Base-by-base conservation (phyloP, 1,140 invertebrate species). In the Pseudomyrmex cubaensis region DNA sequence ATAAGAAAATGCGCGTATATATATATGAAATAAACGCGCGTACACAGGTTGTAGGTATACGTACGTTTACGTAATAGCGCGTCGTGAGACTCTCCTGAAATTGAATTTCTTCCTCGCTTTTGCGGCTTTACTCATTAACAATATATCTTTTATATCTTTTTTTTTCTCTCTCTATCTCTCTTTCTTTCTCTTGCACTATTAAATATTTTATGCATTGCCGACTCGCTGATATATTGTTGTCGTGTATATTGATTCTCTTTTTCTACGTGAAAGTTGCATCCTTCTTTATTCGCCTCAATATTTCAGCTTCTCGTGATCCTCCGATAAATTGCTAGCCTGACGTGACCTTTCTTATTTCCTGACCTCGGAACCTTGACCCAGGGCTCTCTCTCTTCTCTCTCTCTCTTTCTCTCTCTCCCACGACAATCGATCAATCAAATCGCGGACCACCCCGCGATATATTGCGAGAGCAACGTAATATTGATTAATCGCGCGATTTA, bases 321-420 rank as follows among this genome's bases (percentile, higher is more conserved):
- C 13, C 82, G 85, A 84, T 74, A 80, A 84, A 72, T 84, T 70
- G 85, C 74, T 69, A 8, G 56, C 72, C 76, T 87, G 82, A 73
- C 83, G 77, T 54, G 90, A 90, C 86, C 88, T 90, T 88, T 86
- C 86, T 85, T 76, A 89, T 87, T 90, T 87, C 85, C 83, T 89
- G 88, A 92, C 89, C 90, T 82, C 84, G 87, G 59, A 89, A 86
- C 91, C 91, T 92, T 92, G 90, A 92, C 91, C 91, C 87, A 91
- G 90, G 87, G 0, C 4, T 35, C 35, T 35, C 35, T 35, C 35
- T 35, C 35, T 5, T 35, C 35, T 35, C 35, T 35, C 25, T 35
- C 0, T 5, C 25, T 5, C 25, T 35, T 0, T 35, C 35, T 35
- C 85, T 86, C 86, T 88, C 80, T 82, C 83, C 61, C 84, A 64